These are phyloP conservation scores for Gadus macrocephalus DNA, from an alignment of 2,113 vertebrate genomes.

Conservation along the genomic window DNA sequence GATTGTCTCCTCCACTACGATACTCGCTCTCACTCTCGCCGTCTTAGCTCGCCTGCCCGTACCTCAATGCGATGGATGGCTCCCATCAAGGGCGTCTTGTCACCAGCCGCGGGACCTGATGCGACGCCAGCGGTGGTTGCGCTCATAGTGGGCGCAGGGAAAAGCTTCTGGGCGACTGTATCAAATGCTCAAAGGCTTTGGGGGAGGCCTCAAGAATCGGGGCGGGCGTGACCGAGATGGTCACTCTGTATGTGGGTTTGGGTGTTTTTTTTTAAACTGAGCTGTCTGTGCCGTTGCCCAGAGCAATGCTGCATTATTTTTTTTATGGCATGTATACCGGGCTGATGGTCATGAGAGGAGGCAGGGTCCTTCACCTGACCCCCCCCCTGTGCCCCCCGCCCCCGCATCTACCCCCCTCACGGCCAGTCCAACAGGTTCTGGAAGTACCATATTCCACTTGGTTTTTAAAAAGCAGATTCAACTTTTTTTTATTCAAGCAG, in stretches of 20 bases:
- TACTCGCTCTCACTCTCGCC: constrained; percentile 13
- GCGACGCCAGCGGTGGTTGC: constrained; percentile 42
- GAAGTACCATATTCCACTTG: background rate
- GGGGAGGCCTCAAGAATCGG: constrained; percentile 28
- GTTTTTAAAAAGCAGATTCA: too few species aligned
- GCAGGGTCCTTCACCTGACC: constrained; percentile 10
- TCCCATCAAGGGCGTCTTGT: constrained; percentile 55
- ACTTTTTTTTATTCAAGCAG: too few species aligned
- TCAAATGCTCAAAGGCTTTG: constrained; percentile 32
- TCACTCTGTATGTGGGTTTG: constrained; percentile 5
- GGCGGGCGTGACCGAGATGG: constrained; percentile 30
- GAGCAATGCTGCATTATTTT: constrained; percentile 1
- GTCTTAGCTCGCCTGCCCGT: constrained; percentile 2
- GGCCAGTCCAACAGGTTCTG: background rate
- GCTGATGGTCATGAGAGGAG: constrained; percentile 29
- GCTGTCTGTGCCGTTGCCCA: background rate
- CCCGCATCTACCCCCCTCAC: constrained; percentile 11
- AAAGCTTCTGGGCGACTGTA: constrained; percentile 26
- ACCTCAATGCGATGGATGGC: constrained; percentile 44
- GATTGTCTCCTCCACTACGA: constrained; percentile 31
- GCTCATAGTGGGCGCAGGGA: constrained; percentile 26
- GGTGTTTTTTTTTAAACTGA: background rate
- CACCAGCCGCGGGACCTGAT: constrained; percentile 47
- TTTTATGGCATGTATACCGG: constrained; percentile 16
- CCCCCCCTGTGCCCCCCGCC: too few species aligned